Percentiles rank a stretch among this genome's conserved stretches.
These are phyloP conservation scores for Girardinichthys multiradiatus DNA, from an alignment of 2,113 vertebrate genomes.

Conservation along the genomic window DNA sequence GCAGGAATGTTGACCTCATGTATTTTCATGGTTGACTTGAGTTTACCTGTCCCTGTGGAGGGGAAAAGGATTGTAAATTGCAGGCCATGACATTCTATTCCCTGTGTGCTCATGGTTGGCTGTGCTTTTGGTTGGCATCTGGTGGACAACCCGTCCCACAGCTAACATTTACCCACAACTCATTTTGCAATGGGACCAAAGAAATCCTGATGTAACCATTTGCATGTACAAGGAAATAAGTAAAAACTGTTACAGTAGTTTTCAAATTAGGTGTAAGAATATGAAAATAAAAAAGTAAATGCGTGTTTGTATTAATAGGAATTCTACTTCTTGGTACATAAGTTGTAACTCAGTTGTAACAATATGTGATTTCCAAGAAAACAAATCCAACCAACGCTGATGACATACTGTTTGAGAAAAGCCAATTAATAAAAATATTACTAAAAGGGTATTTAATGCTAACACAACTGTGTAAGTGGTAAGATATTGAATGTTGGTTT, in stretches of 20 bases:
- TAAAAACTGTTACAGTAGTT: conserved; percentile 15
- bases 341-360: background rate
- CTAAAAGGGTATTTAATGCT: no score
- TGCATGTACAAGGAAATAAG: conserved; percentile 4
- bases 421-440: no score
- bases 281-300: background rate
- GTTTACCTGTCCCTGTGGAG: conserved; percentile 68
- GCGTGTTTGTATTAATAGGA: background rate
- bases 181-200: conserved; percentile 34
- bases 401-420: background rate
- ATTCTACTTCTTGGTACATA: background rate
- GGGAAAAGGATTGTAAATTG: conserved; percentile 59
- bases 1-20: conserved; percentile 65
- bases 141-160: conserved; percentile 48
- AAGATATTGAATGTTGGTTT: no score
- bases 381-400: no score
- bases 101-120: conserved; percentile 61
- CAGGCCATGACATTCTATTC: conserved; percentile 66
- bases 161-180: conserved; percentile 68
- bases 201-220: background rate
- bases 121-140: conserved; percentile 59
- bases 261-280: conserved; percentile 10
- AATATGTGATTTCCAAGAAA: background rate
- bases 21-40: conserved; percentile 71
- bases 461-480: no score